A percentile compares a stretch with the other conserved stretches of the same genome.
phyloP scores from a whole-genome alignment of 2,797 vertebrate species.

The Intellagama lesueurii region DNA sequence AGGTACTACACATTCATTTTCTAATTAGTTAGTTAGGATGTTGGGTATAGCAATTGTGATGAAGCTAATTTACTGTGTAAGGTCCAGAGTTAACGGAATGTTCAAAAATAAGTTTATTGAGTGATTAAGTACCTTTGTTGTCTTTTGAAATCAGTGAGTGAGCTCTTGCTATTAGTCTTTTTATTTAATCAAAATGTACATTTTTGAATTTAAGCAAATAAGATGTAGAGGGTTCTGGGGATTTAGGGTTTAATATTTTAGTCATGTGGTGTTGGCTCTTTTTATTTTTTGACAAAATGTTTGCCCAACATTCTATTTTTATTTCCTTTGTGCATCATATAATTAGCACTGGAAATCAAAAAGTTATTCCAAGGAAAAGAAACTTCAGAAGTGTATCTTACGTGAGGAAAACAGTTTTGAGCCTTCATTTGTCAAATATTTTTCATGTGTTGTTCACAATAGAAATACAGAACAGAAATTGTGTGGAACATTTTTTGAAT shows the following conservation, averaged over 20 bases:
- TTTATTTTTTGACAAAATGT: constrained; percentile 29
- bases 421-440: background rate
- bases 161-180: no score
- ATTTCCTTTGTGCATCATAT: constrained; percentile 55
- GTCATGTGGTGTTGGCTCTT: constrained; percentile 27
- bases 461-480: background rate
- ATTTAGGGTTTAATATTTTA: constrained; percentile 17
- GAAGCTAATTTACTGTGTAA: no score
- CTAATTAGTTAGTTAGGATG: no score
- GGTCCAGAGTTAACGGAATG: no score
- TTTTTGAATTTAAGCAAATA: constrained; percentile 9
- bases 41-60: no score
- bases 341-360: constrained; percentile 57
- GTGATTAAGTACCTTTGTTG: no score
- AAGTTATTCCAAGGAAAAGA: constrained; percentile 13
- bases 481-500: background rate
- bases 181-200: no score
- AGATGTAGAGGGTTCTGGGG: constrained; percentile 20
- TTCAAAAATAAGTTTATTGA: no score
- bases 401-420: background rate
- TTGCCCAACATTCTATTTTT: constrained; percentile 62
- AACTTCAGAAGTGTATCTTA: constrained; percentile 4
- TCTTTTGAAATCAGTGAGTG: no score
- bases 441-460: background rate
- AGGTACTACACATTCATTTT: no score